Evolutionary conservation across 2,797 vertebrate genomes (phyloP).

Genomic region (Orientallactaga sibirica): DNA sequence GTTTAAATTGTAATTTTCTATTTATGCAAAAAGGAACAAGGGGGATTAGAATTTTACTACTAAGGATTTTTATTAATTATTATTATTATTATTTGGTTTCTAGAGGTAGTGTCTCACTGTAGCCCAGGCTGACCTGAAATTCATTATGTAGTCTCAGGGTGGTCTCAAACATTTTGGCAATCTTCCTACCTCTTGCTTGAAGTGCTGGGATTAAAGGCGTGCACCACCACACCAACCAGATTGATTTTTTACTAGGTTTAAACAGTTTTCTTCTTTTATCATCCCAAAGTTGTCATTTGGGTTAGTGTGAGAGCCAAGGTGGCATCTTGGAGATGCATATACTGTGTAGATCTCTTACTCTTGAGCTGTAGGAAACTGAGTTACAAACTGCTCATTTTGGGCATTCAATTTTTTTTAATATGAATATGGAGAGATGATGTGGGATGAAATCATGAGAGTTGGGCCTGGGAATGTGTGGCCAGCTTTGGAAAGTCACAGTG

Average conservation of each 20-base stretch:
- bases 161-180: too few species aligned
- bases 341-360: background rate
- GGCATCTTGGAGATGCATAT: background rate
- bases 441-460: background rate
- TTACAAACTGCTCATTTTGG: background rate
- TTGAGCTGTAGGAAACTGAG: background rate
- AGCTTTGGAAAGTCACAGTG: background rate
- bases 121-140: too few species aligned
- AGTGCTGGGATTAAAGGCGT: too few species aligned
- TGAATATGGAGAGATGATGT: background rate
- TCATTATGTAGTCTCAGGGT: too few species aligned
- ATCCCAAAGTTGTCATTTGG: background rate
- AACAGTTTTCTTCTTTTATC: background rate
- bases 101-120: too few species aligned
- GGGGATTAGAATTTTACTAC: too few species aligned
- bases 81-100: too few species aligned
- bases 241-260: background rate
- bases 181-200: too few species aligned
- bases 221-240: too few species aligned
- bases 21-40: background rate
- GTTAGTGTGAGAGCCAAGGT: background rate
- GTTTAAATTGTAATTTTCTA: constrained; percentile 36
- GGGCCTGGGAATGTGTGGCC: background rate
- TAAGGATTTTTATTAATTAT: too few species aligned
- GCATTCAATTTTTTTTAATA: background rate